These are phyloP conservation scores for Prionailurus bengalensis DNA, from an alignment of 2,113 vertebrate species.

Conservation along the genomic window DNA sequence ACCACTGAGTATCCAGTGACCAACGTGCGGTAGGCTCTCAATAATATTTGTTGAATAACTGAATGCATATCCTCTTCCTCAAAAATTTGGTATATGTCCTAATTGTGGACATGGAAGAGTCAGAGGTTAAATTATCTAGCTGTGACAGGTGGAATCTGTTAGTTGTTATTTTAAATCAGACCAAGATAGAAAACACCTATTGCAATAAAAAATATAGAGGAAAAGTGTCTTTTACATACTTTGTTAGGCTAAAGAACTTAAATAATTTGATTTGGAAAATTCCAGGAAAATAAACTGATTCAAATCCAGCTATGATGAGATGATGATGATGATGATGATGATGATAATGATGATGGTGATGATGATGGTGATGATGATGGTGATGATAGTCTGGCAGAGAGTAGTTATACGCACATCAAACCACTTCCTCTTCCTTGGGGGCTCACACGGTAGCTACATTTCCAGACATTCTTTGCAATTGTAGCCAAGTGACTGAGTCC, in stretches of 20 bases:
- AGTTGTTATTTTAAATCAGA: conserved; percentile 45
- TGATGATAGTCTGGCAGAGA: not conserved
- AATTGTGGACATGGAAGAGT: not conserved
- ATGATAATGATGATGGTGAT: not conserved
- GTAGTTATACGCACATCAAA: not conserved
- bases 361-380: not conserved
- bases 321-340: not conserved
- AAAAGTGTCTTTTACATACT: not conserved
- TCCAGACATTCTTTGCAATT: not conserved
- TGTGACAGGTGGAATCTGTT: not conserved
- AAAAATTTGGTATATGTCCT: not conserved
- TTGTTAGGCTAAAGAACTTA: not conserved
- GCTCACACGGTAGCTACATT: not conserved
- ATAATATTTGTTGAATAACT: not conserved
- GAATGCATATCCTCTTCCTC: not conserved
- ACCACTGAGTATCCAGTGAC: not conserved
- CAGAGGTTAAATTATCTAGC: conserved; percentile 18
- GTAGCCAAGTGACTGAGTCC: not conserved
- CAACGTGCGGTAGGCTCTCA: fast-evolving
- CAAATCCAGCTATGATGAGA: not conserved
- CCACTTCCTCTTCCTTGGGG: not conserved
- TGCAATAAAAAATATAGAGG: not conserved
- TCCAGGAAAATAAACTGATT: not conserved
- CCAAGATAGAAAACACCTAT: not conserved
- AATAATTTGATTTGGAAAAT: conserved; percentile 22